A percentile compares a stretch with the other conserved stretches of the same genome.
These are phyloP conservation scores for Caenorhabditis macrosperma DNA, from an alignment of 2,888 invertebrate genomes.

Conservation along the genomic window DNA sequence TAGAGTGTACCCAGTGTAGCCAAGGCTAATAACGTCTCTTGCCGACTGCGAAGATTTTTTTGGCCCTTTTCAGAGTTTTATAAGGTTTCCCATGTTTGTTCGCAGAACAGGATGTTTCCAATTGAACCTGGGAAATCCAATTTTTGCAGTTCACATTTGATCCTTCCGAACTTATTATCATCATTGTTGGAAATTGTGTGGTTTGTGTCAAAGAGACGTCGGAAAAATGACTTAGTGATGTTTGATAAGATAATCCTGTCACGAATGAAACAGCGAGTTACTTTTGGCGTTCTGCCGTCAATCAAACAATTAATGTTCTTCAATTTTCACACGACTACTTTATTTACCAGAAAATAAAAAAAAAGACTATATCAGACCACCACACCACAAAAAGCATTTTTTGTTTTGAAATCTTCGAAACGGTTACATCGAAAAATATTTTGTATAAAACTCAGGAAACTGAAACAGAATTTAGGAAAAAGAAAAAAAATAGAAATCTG, in stretches of 20 bases:
- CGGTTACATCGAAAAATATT: background rate
- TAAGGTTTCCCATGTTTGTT: too few relatives aligned
- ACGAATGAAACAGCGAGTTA: background rate
- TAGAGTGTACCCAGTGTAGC: constrained; percentile 12
- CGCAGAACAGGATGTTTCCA: too few relatives aligned
- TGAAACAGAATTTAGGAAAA: background rate
- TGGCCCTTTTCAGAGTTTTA: too few relatives aligned
- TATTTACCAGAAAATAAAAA: constrained; percentile 45
- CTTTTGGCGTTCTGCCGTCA: too few relatives aligned
- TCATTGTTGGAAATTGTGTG: too few relatives aligned
- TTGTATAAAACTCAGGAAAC: background rate
- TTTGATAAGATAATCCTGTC: background rate
- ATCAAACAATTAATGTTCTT: background rate
- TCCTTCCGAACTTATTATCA: too few relatives aligned
- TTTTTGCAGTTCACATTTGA: background rate
- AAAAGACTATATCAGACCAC: constrained; percentile 40
- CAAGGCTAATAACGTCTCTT: too few relatives aligned
- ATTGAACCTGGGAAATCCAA: too few relatives aligned
- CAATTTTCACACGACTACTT: constrained; percentile 43
- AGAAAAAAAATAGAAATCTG: background rate
- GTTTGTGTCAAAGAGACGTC: too few relatives aligned
- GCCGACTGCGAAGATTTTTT: too few relatives aligned
- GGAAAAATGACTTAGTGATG: background rate
- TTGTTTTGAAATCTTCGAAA: constrained; percentile 18
- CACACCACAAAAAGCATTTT: constrained; percentile 50